Evolutionary conservation across 2,888 invertebrate species (phyloP), one percentile per base, ranked within the genome.

Genomic region (Melikaiella ostensackeni): DNA sequence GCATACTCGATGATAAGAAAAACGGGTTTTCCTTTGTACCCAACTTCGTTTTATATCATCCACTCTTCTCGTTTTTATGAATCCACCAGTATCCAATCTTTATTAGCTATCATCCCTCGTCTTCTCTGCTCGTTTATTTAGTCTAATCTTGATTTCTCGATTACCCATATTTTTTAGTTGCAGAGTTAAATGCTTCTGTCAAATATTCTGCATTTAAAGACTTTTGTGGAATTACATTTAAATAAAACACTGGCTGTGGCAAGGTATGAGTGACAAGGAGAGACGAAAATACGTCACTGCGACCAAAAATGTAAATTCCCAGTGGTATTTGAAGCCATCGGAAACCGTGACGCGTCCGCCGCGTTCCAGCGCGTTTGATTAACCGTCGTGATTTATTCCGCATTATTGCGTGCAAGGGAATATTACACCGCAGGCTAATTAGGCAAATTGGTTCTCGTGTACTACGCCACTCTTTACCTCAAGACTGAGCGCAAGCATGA

Each of bases 361-460:
- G 70, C 70, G 70, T 70, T 70, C 70, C 70, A 70, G 33, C 50
- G 70, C 70, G 70, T 70, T 70, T 70, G 70, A 70, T 70, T 70
- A 70, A 70, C 70, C 50, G 70, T 50, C 70, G 70, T 70, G 70
- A 70, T 70, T 70, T 70, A 70, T 70, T 70, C 70, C 50, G 70
- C 70, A 70, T 70, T 70, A 70, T 70, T 70, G 70, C 70, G 70
- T 70, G 70, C 70, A 70, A 70, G 50, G 70, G 70, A 70, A 70
- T 70, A 70, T 70, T 70, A 70, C 70, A 70, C 70, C 70, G 33
- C 70, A 70, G 50, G 50, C 70, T 70, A 70, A 70, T 70, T 70
- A 70, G 70, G 70, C 70, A 70, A 70, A 70, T 70, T 70, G 70
- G 70, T 70, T 70, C 70, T 70, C 70, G 70, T 70, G 70, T 70